phyloP scores from a whole-genome alignment of 2,113 vertebrate species.

The Campylomormyrus numenius region DNA sequence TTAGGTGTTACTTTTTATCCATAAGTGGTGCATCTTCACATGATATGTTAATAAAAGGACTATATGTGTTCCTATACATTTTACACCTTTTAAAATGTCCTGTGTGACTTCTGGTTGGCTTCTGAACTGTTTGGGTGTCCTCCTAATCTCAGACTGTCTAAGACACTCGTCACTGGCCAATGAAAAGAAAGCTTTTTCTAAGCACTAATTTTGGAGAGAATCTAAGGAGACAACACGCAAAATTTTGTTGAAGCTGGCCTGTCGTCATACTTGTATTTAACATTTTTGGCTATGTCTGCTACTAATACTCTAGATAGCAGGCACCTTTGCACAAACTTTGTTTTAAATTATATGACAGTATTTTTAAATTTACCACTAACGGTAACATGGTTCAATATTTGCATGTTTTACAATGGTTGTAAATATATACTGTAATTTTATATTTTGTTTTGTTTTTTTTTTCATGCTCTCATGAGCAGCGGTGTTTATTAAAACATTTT shows the following conservation, averaged over 20 bases:
- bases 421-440: conserved; percentile 67
- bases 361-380: conserved; percentile 59
- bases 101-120: not conserved
- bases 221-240: not conserved
- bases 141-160: not conserved
- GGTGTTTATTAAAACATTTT: conserved; percentile 66
- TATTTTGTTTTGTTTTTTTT: conserved; percentile 51
- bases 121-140: not conserved
- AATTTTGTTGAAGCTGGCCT: not conserved
- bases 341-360: conserved; percentile 61
- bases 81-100: not conserved
- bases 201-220: not conserved
- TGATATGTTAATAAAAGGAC: not conserved
- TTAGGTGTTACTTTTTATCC: not conserved
- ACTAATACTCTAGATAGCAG: conserved; percentile 43
- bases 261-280: not conserved
- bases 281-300: conserved; percentile 1
- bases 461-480: conserved; percentile 59
- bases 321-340: conserved; percentile 65
- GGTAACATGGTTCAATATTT: conserved; percentile 57
- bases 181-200: not conserved
- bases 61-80: not conserved
- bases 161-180: not conserved
- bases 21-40: not conserved
- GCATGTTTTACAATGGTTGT: conserved; percentile 67